Evolutionary conservation across 2,113 vertebrate genomes (phyloP), one percentile per base, ranked within the genome.

Genomic region (Cololabis saira): DNA sequence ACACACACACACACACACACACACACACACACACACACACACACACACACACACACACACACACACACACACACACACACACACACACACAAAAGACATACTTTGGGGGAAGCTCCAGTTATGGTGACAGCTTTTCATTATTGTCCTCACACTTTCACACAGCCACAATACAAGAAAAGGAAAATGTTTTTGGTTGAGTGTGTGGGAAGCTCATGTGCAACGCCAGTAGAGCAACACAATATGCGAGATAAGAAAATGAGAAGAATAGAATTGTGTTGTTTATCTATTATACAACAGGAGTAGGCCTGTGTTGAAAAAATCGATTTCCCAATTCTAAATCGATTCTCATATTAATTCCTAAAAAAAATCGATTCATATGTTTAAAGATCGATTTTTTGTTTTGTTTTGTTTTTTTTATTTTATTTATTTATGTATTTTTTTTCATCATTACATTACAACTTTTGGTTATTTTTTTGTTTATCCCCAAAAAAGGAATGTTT

Each of bases 121-220:
- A 78, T 40, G 0, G 43, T 57, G 43, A 10, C 27, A 55, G 61
- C 14, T 41, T 62, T 74, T 74, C 63, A 70, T 76, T 73, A 64
- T 50, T 5, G 59, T 22, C 33, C 8, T 42, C 15, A 2, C 0
- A 21, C 27, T 58, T 60, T 47, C 15, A n/a, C 30, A 67, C 24
- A 62, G 67, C 64, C 22, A 40, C 7, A 15, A 12, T 6, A 48
- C n/a, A 12, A 61, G 8, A 12, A 51, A 61, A 47, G 54, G 33
- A 12, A 62, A 61, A 49, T 61, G 1, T 27, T 24, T 5, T 43
- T 58, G 18, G 9, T 17, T 49, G 24, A 27, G 57, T 47, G 42
- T 59, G 10, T 59, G 5, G 19, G 56, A 41, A 27, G 56, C 5
- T 48, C 5, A 7, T 37, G 33, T 37, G 33, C 33, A 37, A 11